Evolutionary conservation across 2,797 vertebrate species (phyloP).

Genomic region (Eulemur mongoz): DNA sequence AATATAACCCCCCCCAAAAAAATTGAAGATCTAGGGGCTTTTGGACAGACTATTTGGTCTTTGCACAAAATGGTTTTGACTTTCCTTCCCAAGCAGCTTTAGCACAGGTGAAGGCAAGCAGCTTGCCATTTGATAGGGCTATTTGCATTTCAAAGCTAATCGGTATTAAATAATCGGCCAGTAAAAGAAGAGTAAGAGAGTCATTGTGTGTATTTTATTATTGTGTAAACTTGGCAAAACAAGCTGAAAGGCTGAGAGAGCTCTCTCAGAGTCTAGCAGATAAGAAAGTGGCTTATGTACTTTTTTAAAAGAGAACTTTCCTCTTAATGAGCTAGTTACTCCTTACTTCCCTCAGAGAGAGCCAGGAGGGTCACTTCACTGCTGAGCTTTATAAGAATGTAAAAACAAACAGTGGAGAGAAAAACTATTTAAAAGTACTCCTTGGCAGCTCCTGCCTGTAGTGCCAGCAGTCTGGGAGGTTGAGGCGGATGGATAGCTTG

Average conservation of each 20-base stretch:
- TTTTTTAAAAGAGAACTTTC: too few relatives aligned
- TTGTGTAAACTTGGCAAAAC: constrained; percentile 67
- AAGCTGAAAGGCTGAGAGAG: not conserved
- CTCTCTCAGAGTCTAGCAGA: constrained; percentile 49
- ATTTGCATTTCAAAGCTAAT: constrained; percentile 76
- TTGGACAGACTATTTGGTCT: constrained; percentile 36
- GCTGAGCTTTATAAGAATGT: constrained; percentile 41
- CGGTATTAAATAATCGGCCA: constrained; percentile 56
- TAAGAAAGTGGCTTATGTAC: constrained; percentile 57
- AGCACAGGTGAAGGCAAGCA: not conserved
- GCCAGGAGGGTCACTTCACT: not conserved
- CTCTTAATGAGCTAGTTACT: constrained; percentile 49
- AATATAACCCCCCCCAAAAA: constrained; percentile 40
- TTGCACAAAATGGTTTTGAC: constrained; percentile 44
- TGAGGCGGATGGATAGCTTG: not conserved
- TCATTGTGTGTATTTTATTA: constrained; percentile 70
- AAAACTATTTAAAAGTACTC: not conserved
- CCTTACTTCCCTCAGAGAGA: not conserved
- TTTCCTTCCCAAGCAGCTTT: not conserved
- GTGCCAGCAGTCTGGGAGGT: not conserved
- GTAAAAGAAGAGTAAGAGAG: constrained; percentile 61
- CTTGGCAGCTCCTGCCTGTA: not conserved
- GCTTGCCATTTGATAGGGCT: constrained; percentile 62
- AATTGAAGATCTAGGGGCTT: not conserved
- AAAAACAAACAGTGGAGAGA: not conserved